Percentiles rank a stretch among this genome's conserved stretches.
phyloP scores from a whole-genome alignment of 2,797 vertebrate genomes.

The Xiphorhynchus erythropygius region DNA sequence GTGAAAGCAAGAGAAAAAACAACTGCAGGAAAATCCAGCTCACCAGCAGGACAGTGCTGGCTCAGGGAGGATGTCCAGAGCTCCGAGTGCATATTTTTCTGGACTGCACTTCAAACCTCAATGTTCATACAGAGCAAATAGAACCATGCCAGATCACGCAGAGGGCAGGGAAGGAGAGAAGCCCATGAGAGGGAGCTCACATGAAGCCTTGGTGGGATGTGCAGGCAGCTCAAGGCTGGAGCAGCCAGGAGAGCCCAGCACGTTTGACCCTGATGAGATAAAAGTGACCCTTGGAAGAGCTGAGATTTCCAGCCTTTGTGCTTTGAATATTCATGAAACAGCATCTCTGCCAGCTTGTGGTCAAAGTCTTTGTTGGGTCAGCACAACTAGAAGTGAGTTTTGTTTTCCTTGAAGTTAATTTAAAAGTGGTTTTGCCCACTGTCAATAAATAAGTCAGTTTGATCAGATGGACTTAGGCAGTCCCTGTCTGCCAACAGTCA shows the following conservation, averaged over 20 bases:
- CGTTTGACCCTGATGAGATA: fast-evolving
- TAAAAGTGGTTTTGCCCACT: background rate
- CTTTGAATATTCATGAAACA: background rate
- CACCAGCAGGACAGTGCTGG: background rate
- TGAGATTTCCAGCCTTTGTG: background rate
- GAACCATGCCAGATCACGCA: background rate
- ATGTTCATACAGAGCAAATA: background rate
- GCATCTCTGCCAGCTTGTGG: background rate
- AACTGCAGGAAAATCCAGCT: background rate
- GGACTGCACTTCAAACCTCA: background rate
- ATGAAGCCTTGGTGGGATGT: background rate
- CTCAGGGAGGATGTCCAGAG: background rate
- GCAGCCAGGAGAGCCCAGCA: background rate
- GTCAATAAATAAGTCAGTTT: background rate
- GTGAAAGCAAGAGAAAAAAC: background rate
- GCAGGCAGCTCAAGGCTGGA: background rate
- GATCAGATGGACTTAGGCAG: background rate
- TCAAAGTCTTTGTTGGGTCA: background rate
- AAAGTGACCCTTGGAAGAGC: background rate
- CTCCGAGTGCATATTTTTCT: background rate
- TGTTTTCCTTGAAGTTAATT: background rate
- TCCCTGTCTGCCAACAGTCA: background rate
- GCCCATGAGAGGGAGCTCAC: background rate
- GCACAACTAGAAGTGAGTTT: background rate
- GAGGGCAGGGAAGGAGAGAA: background rate